These are phyloP conservation scores for Lepidurus packardi DNA, from an alignment of 1,140 invertebrate genomes.

Conservation along the genomic window DNA sequence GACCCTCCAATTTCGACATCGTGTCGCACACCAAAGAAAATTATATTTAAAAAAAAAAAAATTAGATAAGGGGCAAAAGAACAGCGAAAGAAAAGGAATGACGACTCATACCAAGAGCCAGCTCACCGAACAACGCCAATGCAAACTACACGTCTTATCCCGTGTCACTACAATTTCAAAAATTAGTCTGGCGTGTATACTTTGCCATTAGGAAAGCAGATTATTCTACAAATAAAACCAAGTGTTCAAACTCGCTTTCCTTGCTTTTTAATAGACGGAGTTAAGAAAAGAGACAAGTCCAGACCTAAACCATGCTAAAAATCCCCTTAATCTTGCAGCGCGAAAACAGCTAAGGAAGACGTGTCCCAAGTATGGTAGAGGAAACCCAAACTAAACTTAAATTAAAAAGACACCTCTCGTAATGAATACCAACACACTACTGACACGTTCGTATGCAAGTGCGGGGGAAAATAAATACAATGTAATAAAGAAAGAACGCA, in stretches of 20 bases:
- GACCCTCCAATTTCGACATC: background rate
- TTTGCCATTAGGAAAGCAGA: background rate
- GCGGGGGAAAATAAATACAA: background rate
- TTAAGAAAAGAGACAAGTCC: too few relatives aligned
- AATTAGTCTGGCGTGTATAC: background rate
- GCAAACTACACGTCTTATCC: too few relatives aligned
- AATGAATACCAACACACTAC: background rate
- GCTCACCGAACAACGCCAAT: background rate
- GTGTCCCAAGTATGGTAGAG: background rate
- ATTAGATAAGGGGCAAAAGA: background rate
- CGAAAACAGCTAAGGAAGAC: background rate
- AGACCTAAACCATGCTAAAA: too few relatives aligned
- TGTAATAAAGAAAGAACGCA: background rate
- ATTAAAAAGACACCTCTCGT: background rate
- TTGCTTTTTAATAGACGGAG: too few relatives aligned
- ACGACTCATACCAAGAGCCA: background rate
- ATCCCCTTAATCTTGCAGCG: background rate
- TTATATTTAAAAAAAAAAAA: background rate
- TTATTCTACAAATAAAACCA: background rate
- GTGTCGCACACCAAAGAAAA: background rate
- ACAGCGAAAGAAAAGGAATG: background rate
- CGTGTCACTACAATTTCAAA: background rate
- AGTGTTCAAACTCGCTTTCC: too few relatives aligned
- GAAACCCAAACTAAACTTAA: background rate
- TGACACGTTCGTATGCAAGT: background rate